Base-by-base conservation (phyloP, 2,888 invertebrate species). In the Ommatoiulus sabulosus region DNA sequence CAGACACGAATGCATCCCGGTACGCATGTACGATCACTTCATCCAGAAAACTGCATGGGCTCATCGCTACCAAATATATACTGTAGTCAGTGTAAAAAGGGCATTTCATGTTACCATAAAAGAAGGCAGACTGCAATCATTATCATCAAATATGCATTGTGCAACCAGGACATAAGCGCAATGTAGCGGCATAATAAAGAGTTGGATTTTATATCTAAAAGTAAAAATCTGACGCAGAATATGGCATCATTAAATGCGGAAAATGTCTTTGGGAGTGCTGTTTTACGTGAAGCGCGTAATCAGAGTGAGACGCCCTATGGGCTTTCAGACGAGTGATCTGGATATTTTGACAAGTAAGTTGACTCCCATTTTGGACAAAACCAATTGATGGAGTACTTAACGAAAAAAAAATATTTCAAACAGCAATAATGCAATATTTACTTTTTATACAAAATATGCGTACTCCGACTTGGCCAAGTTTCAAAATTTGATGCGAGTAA, bases 101-200 rank as follows among this genome's bases (percentile, higher is more conserved):
- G n/a, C 20, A 63, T 63, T 63, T 20, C 17, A 63, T 20, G 20
- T 63, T 7, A 63, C 63, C 20, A 63, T 63, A 63, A 63, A 63
- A 63, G 63, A 17, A n/a, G 20, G n/a, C 20, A 20, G 63, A 63
- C 20, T 63, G 63, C 63, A 63, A 63, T 63, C 63, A 63, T 63
- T 63, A 63, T 20, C 63, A 63, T 63, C 63, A 63, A 63, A 63
- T 63, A 63, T 63, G 63, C 63, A 63, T 63, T 63, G 63, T 63
- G 63, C 63, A 63, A 8, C 63, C 20, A n/a, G 63, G 63, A 63
- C 20, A 63, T n/a, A n/a, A 63, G n/a, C 63, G n/a, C 63, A 63
- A n/a, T 63, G 63, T 20, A 63, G 63, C 63, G n/a, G 63, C 63
- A 63, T 63, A 63, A 63, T 63, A 63, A 63, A 63, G 63, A 63